Conservation (phyloP, 35 echinoderm and acorn worm genomes). For the Lytechinus variegatus region DNA sequence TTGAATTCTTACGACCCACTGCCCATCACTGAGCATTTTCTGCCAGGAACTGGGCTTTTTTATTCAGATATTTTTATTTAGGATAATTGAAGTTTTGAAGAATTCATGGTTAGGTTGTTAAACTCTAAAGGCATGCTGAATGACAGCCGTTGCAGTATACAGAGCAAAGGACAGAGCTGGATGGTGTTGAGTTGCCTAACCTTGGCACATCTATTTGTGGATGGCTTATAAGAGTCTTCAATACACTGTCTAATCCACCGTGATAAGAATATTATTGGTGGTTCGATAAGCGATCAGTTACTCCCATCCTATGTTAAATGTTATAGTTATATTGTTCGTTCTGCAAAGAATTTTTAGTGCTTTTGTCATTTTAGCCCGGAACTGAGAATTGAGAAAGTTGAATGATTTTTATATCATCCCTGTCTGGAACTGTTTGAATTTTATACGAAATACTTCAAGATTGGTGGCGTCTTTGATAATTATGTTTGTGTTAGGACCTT, state of each 20-base stretch:
- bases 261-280: neutral
- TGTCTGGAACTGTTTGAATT: too few relatives aligned
- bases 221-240: neutral
- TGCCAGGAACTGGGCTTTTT: neutral
- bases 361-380: too few relatives aligned
- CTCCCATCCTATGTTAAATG: neutral
- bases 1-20: neutral
- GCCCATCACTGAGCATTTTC: neutral
- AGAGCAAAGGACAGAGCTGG: neutral
- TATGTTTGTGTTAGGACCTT: too few relatives aligned
- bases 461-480: too few relatives aligned
- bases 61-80: neutral
- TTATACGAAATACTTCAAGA: too few relatives aligned
- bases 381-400: too few relatives aligned
- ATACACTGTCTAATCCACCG: neutral
- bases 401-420: too few relatives aligned
- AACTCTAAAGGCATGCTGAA: neutral
- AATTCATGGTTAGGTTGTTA: neutral
- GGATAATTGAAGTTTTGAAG: neutral
- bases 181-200: neutral
- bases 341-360: too few relatives aligned
- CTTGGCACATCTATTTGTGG: neutral
- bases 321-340: too few relatives aligned
- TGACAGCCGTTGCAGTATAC: neutral
- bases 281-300: neutral